Evolutionary conservation across 2,113 vertebrate species (phyloP), one percentile per base, ranked within the genome.

Genomic region (Passer montanus): DNA sequence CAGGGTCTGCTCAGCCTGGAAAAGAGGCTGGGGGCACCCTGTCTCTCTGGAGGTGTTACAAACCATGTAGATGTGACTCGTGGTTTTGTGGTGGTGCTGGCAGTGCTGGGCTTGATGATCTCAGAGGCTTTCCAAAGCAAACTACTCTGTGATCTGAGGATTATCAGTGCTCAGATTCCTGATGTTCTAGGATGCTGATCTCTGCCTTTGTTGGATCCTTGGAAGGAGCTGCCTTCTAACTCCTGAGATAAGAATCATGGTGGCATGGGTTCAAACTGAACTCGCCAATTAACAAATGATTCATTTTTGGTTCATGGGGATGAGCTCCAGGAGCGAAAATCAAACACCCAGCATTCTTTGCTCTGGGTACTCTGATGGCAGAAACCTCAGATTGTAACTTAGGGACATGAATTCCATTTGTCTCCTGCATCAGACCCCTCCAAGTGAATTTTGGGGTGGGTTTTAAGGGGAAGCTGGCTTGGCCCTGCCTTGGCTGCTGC

Each of bases 221-320:
- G 89, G 90, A 53, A 80, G 46, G 79, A 49, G n/a, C 62, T 55
- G 59, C 31, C 37, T 90, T 67, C 49, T 21, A 7, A 7, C 43
- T 66, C 0, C 59, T 2, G 22, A 77, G 64, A 47, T 46, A 20
- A 22, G 73, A 74, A n/a, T 50, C 5, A 0, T 0, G 8, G 58
- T 59, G 82, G 28, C 72, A 20, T 20, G 2, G 0, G 3, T 81
- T 93, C 76, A 31, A 37, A 7, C 72, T 35, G 87, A 93, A 8
- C 82, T 90, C 7, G 0, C 44, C 50, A 44, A n/a, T 77, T 69
- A 70, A 50, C 72, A 74, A 56, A 27, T 43, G 59, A 75, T 75
- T 86, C 64, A 20, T 49, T 70, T 90, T 83, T 92, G 55, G 73
- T 92, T 22, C 26, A 59, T 1, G 24, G 4, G 13, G 27, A 24